A percentile compares a stretch with the other conserved stretches of the same genome.
phyloP scores from a whole-genome alignment of 2,888 invertebrate genomes.

The Megamerina dolium region DNA sequence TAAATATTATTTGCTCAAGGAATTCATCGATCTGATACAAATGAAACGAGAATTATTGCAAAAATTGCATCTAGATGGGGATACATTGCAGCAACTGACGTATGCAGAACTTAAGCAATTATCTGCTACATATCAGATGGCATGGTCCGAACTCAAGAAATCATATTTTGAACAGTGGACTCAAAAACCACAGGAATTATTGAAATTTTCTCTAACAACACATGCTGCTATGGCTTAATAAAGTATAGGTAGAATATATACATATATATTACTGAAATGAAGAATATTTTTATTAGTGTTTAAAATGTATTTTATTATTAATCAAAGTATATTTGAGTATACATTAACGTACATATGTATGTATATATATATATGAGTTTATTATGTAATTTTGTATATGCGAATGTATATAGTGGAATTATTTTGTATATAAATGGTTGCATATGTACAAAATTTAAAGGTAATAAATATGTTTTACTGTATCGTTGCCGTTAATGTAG shows the following conservation, averaged over 20 bases:
- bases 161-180: slow-evolving; percentile 56
- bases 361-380: slow-evolving; percentile 4
- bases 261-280: too few relatives aligned
- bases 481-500: too few relatives aligned
- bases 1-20: slow-evolving; percentile 53
- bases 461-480: too few relatives aligned
- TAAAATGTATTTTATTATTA: too few relatives aligned
- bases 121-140: slow-evolving; percentile 35
- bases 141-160: slow-evolving; percentile 51
- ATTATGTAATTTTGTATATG: neutral
- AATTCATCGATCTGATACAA: slow-evolving; percentile 49
- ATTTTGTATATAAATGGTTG: too few relatives aligned
- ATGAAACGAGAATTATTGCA: slow-evolving; percentile 31
- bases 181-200: slow-evolving; percentile 47
- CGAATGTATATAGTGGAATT: too few relatives aligned
- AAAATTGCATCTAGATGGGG: slow-evolving; percentile 11
- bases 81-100: slow-evolving; percentile 16
- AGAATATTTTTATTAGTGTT: too few relatives aligned
- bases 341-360: neutral
- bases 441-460: too few relatives aligned
- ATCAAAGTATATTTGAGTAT: too few relatives aligned
- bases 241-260: too few relatives aligned
- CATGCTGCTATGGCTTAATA: neutral
- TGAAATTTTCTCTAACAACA: slow-evolving; percentile 17
- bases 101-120: slow-evolving; percentile 33